Base-by-base conservation (phyloP, 92 coral and sea anemone genomes). In the Montipora capitata region DNA sequence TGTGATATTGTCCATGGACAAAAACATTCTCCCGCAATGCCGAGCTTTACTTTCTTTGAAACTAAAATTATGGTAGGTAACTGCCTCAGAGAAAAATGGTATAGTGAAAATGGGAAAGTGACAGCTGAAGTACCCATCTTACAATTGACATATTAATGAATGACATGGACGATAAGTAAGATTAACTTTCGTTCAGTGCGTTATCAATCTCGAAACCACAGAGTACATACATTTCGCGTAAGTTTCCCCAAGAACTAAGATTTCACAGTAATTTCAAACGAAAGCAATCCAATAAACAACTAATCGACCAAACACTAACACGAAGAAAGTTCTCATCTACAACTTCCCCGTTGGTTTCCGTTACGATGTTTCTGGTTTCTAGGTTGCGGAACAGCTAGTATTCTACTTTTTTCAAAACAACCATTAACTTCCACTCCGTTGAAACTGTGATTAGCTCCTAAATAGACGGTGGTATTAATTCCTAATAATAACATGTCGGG, bases 1-100 rank as follows among this genome's bases (percentile, higher is more conserved):
- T 75, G 41, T 51, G 67, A 80, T 80, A 80, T 80, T 80, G 67
- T 18, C 52, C 42, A 40, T 12, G 38, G 43, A 7, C 8, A 27
- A 27, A 7, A 17, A 63, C 8, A 61, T 16, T n/a, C 39, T 2
- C 40, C 68, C 68, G 40, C 39, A 18, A 16, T 43, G 40, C 40
- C 70, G 40, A 18, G 70, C 70, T 35, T 27, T 3, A 44, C 27
- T 10, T 64, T 7, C 27, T 27, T 16, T 1, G 17, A 48, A 15
- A 67, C 49, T 5, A 43, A 35, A 15, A 64, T 80, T 7, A 7
- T 13, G 10, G 68, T 17, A 10, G 10, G 10, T 5, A 48, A 5
- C n/a, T 61, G 27, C 6, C 10, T 44, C 74, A 44, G 44, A n/a
- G 45, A 38, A 54, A 54, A 54, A 54, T 7, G 13, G 14, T 3